Percentiles rank a stretch among this genome's conserved stretches.
phyloP scores from a whole-genome alignment of 2,888 invertebrate species.

The Athalia rosae region DNA sequence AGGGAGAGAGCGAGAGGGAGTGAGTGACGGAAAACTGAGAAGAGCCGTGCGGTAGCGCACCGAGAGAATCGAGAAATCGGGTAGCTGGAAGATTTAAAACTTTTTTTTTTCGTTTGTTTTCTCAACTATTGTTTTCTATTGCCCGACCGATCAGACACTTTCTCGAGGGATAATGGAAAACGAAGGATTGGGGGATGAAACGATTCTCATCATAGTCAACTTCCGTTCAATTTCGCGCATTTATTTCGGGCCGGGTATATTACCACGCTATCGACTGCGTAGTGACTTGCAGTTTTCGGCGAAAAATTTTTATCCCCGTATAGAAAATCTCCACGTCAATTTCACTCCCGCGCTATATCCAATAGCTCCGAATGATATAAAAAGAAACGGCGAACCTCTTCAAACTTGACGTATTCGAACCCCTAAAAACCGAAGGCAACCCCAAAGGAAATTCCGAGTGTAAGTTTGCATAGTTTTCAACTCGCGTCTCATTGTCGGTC shows the following conservation, averaged over 20 bases:
- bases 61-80: conserved; percentile 16
- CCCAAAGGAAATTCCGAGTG: no score
- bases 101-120: conserved; percentile 73
- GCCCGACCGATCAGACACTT: conserved; percentile 58
- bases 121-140: conserved; percentile 70
- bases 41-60: conserved; percentile 30
- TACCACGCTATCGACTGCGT: conserved; percentile 51
- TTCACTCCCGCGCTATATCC: background rate
- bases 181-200: conserved; percentile 43
- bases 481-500: no score
- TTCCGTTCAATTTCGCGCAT: conserved; percentile 67
- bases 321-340: conserved; percentile 33
- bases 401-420: no score
- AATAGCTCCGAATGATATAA: no score
- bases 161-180: conserved; percentile 41
- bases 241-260: conserved; percentile 53
- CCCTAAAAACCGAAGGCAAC: no score
- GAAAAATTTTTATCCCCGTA: background rate
- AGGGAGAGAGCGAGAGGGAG: conserved; percentile 47
- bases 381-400: no score
- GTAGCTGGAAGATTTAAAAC: conserved; percentile 53
- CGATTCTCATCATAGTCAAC: conserved; percentile 59
- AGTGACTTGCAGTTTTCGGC: background rate
- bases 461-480: no score
- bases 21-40: conserved; percentile 51